Evolutionary conservation across 2,113 vertebrate species (phyloP).

Genomic region (Ammodytes dubius): DNA sequence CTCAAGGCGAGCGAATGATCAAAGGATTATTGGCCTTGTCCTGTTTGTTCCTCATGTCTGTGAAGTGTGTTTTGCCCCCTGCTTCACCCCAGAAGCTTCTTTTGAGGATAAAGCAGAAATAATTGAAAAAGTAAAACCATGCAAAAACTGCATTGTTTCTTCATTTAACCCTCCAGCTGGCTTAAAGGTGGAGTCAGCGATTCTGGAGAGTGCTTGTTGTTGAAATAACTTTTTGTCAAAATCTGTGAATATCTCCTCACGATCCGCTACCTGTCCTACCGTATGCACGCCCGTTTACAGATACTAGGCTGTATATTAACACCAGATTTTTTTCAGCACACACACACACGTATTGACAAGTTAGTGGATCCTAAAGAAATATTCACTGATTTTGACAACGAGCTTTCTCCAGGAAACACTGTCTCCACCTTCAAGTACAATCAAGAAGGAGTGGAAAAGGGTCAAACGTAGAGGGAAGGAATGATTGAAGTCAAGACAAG

Average conservation of each 20-base stretch:
- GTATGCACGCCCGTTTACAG: too few species aligned
- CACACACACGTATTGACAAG: too few species aligned
- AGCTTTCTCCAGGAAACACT: too few species aligned
- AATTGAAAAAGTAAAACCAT: constrained; percentile 42
- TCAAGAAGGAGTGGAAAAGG: background rate
- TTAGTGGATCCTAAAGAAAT: too few species aligned
- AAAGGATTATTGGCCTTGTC: constrained; percentile 48
- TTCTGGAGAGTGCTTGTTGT: too few species aligned
- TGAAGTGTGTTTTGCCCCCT: constrained; percentile 31
- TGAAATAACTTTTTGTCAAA: too few species aligned
- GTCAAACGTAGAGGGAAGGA: background rate
- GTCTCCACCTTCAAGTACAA: too few species aligned
- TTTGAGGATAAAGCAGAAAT: constrained; percentile 43
- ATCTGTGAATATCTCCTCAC: too few species aligned
- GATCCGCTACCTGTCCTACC: too few species aligned
- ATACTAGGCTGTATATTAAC: too few species aligned
- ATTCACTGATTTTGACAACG: too few species aligned
- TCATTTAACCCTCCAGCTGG: constrained; percentile 15
- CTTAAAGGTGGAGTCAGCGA: background rate
- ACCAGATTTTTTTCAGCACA: too few species aligned
- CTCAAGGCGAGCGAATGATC: constrained; percentile 49
- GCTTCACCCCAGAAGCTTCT: background rate
- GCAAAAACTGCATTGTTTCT: constrained; percentile 22
- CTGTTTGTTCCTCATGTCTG: constrained; percentile 13
- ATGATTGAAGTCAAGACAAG: background rate